Conservation (phyloP, 2,888 invertebrate species). For the Cheilosia grossa region DNA sequence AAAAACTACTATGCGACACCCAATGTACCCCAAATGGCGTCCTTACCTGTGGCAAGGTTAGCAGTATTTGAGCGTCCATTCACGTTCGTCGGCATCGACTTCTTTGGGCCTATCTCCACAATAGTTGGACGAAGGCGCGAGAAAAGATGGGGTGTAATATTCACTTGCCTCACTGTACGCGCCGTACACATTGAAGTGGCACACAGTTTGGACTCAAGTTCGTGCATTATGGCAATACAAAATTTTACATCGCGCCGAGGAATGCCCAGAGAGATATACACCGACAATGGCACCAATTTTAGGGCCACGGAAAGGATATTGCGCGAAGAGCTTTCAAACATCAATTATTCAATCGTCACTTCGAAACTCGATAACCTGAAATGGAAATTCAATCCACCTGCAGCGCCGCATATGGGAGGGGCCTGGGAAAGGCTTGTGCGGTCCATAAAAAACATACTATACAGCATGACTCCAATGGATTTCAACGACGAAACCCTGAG, state of each 20-base stretch:
- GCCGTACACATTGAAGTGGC: constrained; percentile 71
- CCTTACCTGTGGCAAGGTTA: constrained; percentile 62
- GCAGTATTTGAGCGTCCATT: constrained; percentile 65
- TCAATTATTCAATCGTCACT: constrained; percentile 7
- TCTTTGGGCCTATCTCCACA: constrained; percentile 69
- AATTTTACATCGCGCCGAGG: constrained; percentile 69
- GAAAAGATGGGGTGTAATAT: constrained; percentile 57
- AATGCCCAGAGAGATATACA: constrained; percentile 60
- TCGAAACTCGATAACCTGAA: constrained; percentile 60
- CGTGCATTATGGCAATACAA: constrained; percentile 61
- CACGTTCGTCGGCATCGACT: constrained; percentile 71
- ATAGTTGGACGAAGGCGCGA: constrained; percentile 59
- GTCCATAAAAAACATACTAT: constrained; percentile 55
- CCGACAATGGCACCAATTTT: constrained; percentile 61
- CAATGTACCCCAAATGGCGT: constrained; percentile 59
- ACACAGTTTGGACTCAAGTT: constrained; percentile 62
- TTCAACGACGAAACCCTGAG: constrained; percentile 67
- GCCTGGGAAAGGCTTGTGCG: constrained; percentile 64
- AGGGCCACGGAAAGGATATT: constrained; percentile 40
- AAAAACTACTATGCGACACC: constrained; percentile 53
- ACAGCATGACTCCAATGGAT: constrained; percentile 38
- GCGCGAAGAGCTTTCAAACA: constrained; percentile 20
- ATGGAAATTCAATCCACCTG: constrained; percentile 66
- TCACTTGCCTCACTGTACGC: constrained; percentile 72
- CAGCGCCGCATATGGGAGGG: constrained; percentile 67